Base-by-base conservation (phyloP, 2,113 vertebrate genomes). In the Peromyscus maniculatus region DNA sequence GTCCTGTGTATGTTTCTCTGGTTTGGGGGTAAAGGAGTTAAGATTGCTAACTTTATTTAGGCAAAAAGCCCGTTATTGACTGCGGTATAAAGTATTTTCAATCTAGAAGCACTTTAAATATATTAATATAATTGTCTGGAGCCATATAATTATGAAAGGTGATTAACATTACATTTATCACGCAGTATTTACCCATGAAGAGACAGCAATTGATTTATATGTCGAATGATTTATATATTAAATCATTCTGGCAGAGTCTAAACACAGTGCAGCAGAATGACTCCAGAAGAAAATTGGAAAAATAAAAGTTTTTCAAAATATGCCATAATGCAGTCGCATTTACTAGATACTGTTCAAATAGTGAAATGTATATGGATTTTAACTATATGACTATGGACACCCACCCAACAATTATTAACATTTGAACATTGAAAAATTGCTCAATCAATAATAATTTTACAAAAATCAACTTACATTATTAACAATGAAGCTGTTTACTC, bases 401-500 rank as follows among this genome's bases (percentile, higher is more conserved):
- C 26, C 3, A 66, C 89, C 74, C 90, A 55, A 15, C 94, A 89
- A 92, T 97, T 96, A 21, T 86, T 94, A 77, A 84, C 89, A 21
- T 94, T 67, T 92, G 36, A 92, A 97, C 92, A 95, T 49, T 80
- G 94, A 89, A 89, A n/a, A 93, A 17, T 78, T 94, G 15, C 43
- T 93, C 55, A 96, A 93, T 97, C 66, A 97, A 95, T 97, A 82
- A 79, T 91, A 95, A 72, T 94, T 95, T 93, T 82, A 95, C 64
- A 66, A 97, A 96, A 96, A 97, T 87, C 55, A 95, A 95, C 21
- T 96, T 98, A 5, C n/a, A 94, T 96, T 97, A 66, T 24, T 16
- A 95, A 97, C 52, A 64, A 7, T 84, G 90, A 92, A 92, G 94
- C 82, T 92, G 43, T 83, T 97, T 97, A 92, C 87, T 97, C 97